These are phyloP conservation scores for Brachionus rotundiformis DNA, from an alignment of 1,140 invertebrate genomes.

Conservation along the genomic window DNA sequence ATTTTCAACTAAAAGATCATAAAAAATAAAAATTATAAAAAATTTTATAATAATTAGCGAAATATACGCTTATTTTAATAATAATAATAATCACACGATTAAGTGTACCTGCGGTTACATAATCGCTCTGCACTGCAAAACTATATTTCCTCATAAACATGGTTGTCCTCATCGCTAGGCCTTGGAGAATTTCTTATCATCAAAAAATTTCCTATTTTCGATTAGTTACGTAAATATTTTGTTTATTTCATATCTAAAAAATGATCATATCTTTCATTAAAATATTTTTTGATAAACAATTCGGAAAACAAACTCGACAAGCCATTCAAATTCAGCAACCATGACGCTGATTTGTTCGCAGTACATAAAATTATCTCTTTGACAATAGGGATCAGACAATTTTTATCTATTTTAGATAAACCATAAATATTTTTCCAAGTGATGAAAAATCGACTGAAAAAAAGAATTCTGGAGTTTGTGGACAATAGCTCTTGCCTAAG, in stretches of 20 bases:
- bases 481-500: slow-evolving; percentile 25
- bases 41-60: not conserved
- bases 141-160: not conserved
- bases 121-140: not conserved
- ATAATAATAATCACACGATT: not conserved
- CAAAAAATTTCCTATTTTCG: not conserved
- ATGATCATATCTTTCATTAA: not conserved
- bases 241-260: not conserved
- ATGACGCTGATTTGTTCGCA: not conserved
- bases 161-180: not conserved
- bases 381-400: not conserved
- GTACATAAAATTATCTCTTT: not conserved
- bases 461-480: slow-evolving; percentile 11
- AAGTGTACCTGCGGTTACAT: slow-evolving; percentile 3
- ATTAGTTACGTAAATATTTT: not conserved
- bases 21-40: too few relatives aligned
- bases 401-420: not conserved
- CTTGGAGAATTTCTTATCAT: not conserved
- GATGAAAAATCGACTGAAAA: not conserved
- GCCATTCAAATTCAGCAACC: not conserved
- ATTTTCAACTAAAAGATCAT: too few relatives aligned
- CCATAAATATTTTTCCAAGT: not conserved
- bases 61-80: too few relatives aligned
- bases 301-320: not conserved
- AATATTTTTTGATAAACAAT: not conserved